Percentiles rank a stretch among this genome's conserved stretches.
phyloP scores from a whole-genome alignment of 1,140 invertebrate species.

The Drosophila azteca region DNA sequence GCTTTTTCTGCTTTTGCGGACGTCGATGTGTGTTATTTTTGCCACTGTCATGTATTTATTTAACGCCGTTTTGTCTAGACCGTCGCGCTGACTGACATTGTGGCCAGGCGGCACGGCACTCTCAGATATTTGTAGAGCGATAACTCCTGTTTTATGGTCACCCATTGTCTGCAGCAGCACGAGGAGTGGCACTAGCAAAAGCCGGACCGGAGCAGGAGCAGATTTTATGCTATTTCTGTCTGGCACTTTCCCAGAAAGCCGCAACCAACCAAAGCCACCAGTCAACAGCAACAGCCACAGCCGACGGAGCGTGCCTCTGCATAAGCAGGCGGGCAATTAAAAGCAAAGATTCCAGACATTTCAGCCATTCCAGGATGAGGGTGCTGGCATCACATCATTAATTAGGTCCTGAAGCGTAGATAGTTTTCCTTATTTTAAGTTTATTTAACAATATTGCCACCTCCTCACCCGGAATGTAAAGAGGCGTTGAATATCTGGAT shows the following conservation, averaged over 20 bases:
- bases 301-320: constrained; percentile 51
- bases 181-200: constrained; percentile 13
- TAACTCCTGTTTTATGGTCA: constrained; percentile 74
- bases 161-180: constrained; percentile 49
- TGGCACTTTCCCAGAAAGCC: constrained; percentile 23
- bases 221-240: constrained; percentile 72
- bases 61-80: constrained; percentile 81
- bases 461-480: no score
- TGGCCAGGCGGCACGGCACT: constrained; percentile 7
- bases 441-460: no score
- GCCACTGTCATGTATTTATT: constrained; percentile 73
- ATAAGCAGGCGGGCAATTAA: constrained; percentile 76
- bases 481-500: no score
- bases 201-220: constrained; percentile 5
- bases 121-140: constrained; percentile 69
- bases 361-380: constrained; percentile 21
- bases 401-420: constrained; percentile 49
- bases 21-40: constrained; percentile 48
- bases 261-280: constrained; percentile 16
- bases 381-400: constrained; percentile 52
- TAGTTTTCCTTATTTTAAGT: constrained; percentile 5
- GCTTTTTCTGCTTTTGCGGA: constrained; percentile 63
- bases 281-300: no score
- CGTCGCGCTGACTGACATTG: constrained; percentile 47
- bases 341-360: constrained; percentile 64